Evolutionary conservation across 2,888 invertebrate species (phyloP), one percentile per base, ranked within the genome.

Genomic region (Monochamus alternatus): DNA sequence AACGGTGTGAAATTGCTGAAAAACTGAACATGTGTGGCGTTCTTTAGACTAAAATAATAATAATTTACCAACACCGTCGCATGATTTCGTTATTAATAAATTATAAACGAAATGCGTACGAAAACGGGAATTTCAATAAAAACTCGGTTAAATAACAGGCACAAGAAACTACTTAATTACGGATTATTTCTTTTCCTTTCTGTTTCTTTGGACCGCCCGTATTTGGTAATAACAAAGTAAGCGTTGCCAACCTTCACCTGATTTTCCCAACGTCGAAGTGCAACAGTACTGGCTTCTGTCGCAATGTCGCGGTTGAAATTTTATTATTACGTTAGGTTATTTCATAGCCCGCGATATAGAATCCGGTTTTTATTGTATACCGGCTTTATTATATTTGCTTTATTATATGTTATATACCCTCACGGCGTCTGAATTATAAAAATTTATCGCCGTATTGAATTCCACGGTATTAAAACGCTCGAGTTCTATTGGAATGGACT

Each of bases 241-340:
- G 76, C 78, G 74, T 75, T 78, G 80, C 79, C 82, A 84, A 83
- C 83, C 84, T 84, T 84, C 82, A 84, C 84, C 84, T 78, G 81
- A 82, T 83, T 84, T 80, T 80, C 79, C 77, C 76, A 79, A 80
- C 78, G 74, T 76, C 78, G 79, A 79, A 81, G 79, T 79, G 80
- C 79, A 80, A 79, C 75, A 69, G 60, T 69, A 69, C 55, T 70
- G 71, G 59, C 75, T 64, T 38, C 32, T 79, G 76, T 59, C 76
- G 80, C 76, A 78, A 80, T 75, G 75, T 75, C 73, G 78, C 68
- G 78, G 75, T 78, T 78, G 71, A 73, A 76, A 69, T 69, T 75
- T 76, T 76, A 32, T 67, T 38, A 63, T 74, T 74, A 74, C 68
- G 68, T 52, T 68, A 74, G 55, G 38, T 71, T 75, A 67, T 75